A percentile compares a stretch with the other conserved stretches of the same genome.
phyloP scores from a whole-genome alignment of 2,113 vertebrate genomes.

The Cephalopterus ornatus region DNA sequence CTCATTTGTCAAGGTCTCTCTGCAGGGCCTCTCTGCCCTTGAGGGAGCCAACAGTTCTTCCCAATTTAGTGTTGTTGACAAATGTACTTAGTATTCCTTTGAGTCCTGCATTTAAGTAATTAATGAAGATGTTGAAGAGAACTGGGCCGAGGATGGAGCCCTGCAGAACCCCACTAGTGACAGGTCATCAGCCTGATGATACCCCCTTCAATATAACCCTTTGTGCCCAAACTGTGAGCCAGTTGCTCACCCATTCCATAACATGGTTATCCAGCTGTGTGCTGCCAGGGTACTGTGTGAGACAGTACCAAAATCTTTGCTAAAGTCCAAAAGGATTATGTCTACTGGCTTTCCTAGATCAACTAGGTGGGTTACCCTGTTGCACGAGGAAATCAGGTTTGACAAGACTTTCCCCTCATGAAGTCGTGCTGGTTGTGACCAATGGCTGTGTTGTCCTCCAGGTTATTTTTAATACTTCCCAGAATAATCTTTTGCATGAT shows the following conservation, averaged over 20 bases:
- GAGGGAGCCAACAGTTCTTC: background rate
- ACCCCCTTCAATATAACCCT: background rate
- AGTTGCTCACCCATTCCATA: background rate
- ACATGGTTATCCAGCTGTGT: background rate
- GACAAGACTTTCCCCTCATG: background rate
- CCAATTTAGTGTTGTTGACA: background rate
- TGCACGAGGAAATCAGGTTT: background rate
- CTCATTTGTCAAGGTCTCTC: background rate
- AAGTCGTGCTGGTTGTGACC: background rate
- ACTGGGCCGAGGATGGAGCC: too few relatives aligned
- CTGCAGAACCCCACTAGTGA: too few relatives aligned
- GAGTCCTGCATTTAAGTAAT: too few relatives aligned
- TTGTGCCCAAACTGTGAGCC: accelerated
- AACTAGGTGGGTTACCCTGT: background rate
- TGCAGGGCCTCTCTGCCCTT: background rate
- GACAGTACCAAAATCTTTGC: background rate
- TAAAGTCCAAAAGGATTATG: background rate
- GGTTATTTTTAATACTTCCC: background rate
- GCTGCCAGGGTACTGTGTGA: background rate
- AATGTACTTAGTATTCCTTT: too few relatives aligned
- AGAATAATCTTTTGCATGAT: background rate
- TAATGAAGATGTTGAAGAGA: too few relatives aligned
- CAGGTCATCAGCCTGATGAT: background rate
- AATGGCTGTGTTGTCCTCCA: background rate
- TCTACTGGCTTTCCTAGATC: background rate